phyloP scores from a whole-genome alignment of 2,113 vertebrate genomes.

The Orientallactaga bullata region DNA sequence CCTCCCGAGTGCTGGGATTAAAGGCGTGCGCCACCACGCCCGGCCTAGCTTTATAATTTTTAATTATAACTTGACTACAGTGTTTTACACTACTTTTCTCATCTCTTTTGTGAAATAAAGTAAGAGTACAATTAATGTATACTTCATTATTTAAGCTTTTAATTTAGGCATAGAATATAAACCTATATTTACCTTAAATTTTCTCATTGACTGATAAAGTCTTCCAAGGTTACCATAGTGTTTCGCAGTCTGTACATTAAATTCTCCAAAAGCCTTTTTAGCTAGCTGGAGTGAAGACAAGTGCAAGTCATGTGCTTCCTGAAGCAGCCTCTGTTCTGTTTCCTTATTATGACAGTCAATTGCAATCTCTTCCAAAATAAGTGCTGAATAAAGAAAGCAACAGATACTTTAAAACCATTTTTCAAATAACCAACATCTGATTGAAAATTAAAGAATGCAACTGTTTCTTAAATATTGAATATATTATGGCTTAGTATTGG shows the following conservation, averaged over 20 bases:
- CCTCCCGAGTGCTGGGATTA: too few species aligned
- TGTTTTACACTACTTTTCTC: constrained; percentile 40
- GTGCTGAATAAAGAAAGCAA: constrained; percentile 87
- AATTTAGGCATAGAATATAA: constrained; percentile 49
- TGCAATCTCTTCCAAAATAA: constrained; percentile 99
- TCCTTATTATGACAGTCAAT: constrained; percentile 99
- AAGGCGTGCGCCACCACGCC: too few species aligned
- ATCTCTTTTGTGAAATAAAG: not conserved
- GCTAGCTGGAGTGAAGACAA: constrained; percentile 98
- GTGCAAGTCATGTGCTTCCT: constrained; percentile 98
- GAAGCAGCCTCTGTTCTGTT: constrained; percentile 97
- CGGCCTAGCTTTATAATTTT: not conserved
- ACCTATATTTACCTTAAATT: constrained; percentile 94
- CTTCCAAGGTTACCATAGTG: constrained; percentile 99
- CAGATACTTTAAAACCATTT: not conserved
- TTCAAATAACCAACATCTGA: not conserved
- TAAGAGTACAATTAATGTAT: not conserved
- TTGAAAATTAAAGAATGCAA: constrained; percentile 47
- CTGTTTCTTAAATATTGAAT: not conserved
- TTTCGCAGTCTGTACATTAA: constrained; percentile 99
- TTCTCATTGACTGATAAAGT: constrained; percentile 99
- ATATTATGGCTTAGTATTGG: constrained; percentile 34
- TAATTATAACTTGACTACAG: constrained; percentile 13
- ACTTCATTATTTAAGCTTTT: constrained; percentile 35
- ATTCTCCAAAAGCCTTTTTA: constrained; percentile 99